Percentiles rank a stretch among this genome's conserved stretches.
Conservation (phyloP, 2,113 vertebrate species). For the Macrotus californicus region DNA sequence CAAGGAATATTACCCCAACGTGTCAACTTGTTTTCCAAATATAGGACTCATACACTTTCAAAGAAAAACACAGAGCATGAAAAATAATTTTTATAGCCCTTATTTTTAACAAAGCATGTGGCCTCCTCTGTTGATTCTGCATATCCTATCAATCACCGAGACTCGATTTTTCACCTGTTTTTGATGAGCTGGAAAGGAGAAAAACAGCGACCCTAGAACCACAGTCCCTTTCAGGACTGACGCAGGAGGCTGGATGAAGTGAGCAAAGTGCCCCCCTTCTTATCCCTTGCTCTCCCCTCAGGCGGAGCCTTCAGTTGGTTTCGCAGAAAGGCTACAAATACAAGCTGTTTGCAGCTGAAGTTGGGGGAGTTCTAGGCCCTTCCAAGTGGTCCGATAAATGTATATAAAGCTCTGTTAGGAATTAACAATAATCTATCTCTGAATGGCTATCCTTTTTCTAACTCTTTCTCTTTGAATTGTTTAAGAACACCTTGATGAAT, state of each 20-base stretch:
- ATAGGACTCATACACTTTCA: neutral
- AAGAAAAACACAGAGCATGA: neutral
- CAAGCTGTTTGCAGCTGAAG: neutral
- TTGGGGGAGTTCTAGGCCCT: conserved; percentile 3
- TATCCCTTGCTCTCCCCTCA: neutral
- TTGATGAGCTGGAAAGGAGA: neutral
- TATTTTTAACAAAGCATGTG: neutral
- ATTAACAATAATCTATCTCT: conserved; percentile 37
- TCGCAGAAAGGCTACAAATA: neutral
- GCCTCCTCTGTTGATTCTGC: neutral
- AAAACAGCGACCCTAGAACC: neutral
- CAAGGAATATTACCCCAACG: neutral
- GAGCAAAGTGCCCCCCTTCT: neutral
- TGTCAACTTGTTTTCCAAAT: neutral
- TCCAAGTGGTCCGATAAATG: neutral
- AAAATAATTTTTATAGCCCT: neutral
- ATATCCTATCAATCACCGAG: neutral
- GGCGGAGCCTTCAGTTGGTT: neutral
- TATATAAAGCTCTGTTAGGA: conserved; percentile 18
- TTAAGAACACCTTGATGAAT: neutral
- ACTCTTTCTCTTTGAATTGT: neutral
- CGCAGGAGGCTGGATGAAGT: neutral
- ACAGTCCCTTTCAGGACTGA: neutral
- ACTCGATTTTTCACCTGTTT: neutral
- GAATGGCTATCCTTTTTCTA: neutral